A percentile compares a stretch with the other conserved stretches of the same genome.
Evolutionary conservation across 2,888 invertebrate species (phyloP).

Genomic region (Lasioglossum lativentre): DNA sequence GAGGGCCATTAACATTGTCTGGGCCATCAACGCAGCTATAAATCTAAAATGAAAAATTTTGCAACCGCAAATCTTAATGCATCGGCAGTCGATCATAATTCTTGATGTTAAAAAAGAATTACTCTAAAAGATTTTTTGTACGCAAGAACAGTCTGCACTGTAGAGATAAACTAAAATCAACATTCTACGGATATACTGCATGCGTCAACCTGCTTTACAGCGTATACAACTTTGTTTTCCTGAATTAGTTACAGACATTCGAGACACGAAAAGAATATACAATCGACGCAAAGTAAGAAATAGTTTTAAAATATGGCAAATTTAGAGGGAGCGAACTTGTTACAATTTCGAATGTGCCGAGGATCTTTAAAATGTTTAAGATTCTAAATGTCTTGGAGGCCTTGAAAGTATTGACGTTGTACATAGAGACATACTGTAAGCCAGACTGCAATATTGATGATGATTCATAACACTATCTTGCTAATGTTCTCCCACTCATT

Average conservation of each 20-base stretch:
- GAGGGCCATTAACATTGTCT: background rate
- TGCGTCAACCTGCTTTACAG: background rate
- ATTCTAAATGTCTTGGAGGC: background rate
- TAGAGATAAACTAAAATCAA: background rate
- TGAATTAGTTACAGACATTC: background rate
- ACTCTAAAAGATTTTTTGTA: background rate
- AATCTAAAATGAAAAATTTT: background rate
- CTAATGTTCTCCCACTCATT: background rate
- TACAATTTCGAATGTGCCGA: background rate
- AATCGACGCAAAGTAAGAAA: background rate
- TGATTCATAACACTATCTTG: background rate
- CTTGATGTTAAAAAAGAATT: background rate
- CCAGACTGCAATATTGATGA: background rate
- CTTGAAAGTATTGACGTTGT: background rate
- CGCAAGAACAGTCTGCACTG: background rate
- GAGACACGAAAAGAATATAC: background rate
- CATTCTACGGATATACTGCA: background rate
- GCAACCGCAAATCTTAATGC: background rate
- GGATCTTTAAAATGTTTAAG: background rate
- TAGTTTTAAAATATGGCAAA: background rate
- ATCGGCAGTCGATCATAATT: background rate
- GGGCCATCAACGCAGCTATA: background rate
- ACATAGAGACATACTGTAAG: background rate
- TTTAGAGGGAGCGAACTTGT: background rate
- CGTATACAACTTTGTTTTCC: background rate